Base-by-base conservation (phyloP, 2,113 vertebrate species). In the Nanorana parkeri region DNA sequence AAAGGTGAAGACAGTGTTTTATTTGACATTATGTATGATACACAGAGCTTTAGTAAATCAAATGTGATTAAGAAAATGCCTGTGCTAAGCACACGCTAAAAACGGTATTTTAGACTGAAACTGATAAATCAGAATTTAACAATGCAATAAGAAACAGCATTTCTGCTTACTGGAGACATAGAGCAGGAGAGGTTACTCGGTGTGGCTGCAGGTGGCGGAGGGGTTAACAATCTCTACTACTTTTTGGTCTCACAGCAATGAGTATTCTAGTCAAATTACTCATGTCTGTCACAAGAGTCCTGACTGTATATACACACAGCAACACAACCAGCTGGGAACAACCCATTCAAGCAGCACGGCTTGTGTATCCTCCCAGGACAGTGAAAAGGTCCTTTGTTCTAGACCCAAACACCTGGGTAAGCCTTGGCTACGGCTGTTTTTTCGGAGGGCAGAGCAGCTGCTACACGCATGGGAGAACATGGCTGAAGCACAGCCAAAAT, bases 341-440 rank as follows among this genome's bases (percentile, higher is more conserved):
- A 83, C 88, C 90, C 89, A 88, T 91, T 91, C 92, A 93, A 92
- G 92, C 88, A 94, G 91, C 83, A 78, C 92, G 87, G 90, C 88
- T 92, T 87, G 90, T 91, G 91, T 90, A 87, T 94, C 94, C 93
- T 92, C 93, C 86, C 92, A 91, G 87, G 84, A 81, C 78, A 17
- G 91, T 96, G 94, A 98, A 97, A 96, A 96, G 95, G 86, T 87
- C 84, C 96, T 96, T 98, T 98, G 97, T 97, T 92, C 90, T 84
- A 78, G 78, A 84, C 78, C 83, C 77, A 93, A 93, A 94, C 96
- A 98, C 95, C 96, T 97, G 96, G 94, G 93, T 91, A 64, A 83
- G 80, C 72, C 80, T 64, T 83, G 80, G 71, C 71, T 76, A 32
- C 63, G 72, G 80, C 80, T 83, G 80, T 68, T 55, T 67, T 79